phyloP scores from a whole-genome alignment of 2,888 invertebrate species.

The Caenorhabditis japonica region DNA sequence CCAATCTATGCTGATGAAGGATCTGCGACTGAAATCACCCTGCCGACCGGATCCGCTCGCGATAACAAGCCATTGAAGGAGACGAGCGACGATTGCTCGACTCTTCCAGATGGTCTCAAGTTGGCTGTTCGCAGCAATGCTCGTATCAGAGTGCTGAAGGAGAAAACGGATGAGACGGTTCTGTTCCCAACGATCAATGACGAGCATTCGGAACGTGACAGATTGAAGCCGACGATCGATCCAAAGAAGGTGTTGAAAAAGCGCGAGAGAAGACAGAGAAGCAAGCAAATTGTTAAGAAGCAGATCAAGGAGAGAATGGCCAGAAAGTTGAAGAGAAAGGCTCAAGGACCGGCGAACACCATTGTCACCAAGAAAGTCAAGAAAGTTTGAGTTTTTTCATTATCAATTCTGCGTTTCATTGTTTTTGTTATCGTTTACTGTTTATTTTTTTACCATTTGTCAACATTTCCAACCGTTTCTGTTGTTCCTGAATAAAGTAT shows the following conservation, averaged over 20 bases:
- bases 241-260: conserved; percentile 54
- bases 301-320: conserved; percentile 27
- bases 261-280: conserved; percentile 36
- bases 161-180: conserved; percentile 49
- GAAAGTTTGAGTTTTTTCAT: conserved; percentile 6
- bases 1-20: conserved; percentile 69
- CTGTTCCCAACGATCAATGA: conserved; percentile 63
- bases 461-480: background rate
- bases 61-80: conserved; percentile 36
- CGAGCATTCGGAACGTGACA: conserved; percentile 55
- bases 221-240: conserved; percentile 61
- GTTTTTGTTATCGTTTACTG: conserved; percentile 5
- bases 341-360: conserved; percentile 15
- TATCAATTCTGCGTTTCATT: conserved; percentile 12
- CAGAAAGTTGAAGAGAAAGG: conserved; percentile 34
- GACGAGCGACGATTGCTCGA: conserved; percentile 66
- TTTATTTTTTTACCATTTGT: background rate
- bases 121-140: conserved; percentile 61
- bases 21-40: conserved; percentile 44
- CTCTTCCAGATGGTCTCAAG: conserved; percentile 72
- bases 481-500: background rate
- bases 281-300: conserved; percentile 36
- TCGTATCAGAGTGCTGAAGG: conserved; percentile 59
- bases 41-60: conserved; percentile 32
- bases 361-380: conserved; percentile 38